Evolutionary conservation across 2,797 vertebrate genomes (phyloP).

Genomic region (Okamejei kenojei): DNA sequence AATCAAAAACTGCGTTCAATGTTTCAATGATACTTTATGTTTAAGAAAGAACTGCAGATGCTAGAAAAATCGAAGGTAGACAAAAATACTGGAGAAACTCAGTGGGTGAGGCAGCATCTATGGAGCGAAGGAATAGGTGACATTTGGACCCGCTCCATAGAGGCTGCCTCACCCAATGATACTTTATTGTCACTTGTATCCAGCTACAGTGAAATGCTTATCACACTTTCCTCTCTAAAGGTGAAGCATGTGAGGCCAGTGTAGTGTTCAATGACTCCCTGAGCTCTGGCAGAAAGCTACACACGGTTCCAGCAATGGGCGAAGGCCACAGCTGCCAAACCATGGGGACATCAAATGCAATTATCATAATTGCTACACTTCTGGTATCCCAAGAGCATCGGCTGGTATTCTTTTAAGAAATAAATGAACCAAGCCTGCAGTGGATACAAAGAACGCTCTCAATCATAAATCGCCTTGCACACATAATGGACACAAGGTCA

Average conservation of each 20-base stretch:
- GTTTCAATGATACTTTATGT: too few species aligned
- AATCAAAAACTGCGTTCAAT: too few species aligned
- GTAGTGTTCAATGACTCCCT: neutral
- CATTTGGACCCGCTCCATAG: too few species aligned
- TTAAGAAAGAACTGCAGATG: too few species aligned
- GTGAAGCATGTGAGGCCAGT: neutral
- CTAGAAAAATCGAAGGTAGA: too few species aligned
- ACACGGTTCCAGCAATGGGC: neutral
- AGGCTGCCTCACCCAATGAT: too few species aligned
- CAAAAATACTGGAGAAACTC: too few species aligned
- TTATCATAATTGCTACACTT: constrained; percentile 5
- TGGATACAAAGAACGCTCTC: neutral
- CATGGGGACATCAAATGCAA: neutral
- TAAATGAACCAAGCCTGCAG: neutral
- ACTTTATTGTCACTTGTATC: too few species aligned
- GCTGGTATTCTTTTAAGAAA: neutral
- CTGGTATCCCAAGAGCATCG: neutral
- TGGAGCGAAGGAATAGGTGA: too few species aligned
- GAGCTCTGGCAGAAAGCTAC: neutral
- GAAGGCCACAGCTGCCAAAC: neutral
- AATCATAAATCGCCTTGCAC: neutral
- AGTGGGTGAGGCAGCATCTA: too few species aligned
- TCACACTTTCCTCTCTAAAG: neutral
- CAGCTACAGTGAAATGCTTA: neutral
- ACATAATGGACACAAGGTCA: neutral